These are phyloP conservation scores for Battus philenor DNA, from an alignment of 1,140 invertebrate species.

Conservation along the genomic window DNA sequence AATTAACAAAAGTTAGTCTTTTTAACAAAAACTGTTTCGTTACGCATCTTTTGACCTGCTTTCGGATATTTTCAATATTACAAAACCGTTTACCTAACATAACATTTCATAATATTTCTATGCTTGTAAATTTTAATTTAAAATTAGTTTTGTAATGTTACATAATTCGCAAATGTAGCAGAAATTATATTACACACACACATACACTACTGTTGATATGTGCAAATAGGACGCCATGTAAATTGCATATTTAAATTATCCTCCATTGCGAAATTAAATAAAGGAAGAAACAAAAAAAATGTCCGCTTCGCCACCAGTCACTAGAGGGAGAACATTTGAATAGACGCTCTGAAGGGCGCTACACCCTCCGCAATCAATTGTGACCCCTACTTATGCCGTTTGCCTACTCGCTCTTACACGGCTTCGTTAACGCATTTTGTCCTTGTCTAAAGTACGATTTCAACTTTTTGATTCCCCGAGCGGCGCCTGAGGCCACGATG, in stretches of 20 bases:
- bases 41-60: too few species aligned
- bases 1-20: too few species aligned
- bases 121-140: too few species aligned
- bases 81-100: too few species aligned
- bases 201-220: conserved; percentile 1
- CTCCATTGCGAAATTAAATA: conserved; percentile 70
- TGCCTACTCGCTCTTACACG: conserved; percentile 31
- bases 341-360: conserved; percentile 45
- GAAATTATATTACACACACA: conserved; percentile 3
- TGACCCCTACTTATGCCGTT: conserved; percentile 46
- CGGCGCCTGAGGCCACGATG: conserved; percentile 40
- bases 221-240: conserved; percentile 54
- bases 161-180: neutral
- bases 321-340: conserved; percentile 29
- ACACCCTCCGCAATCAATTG: conserved; percentile 63
- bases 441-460: conserved; percentile 45
- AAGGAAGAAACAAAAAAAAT: conserved; percentile 63
- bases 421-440: conserved; percentile 16
- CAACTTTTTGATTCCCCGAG: conserved; percentile 26
- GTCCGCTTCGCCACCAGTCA: conserved; percentile 51
- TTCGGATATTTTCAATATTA: too few species aligned
- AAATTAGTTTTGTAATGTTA: too few species aligned
- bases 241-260: conserved; percentile 63
- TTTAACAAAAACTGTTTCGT: too few species aligned
- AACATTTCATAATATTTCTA: too few species aligned